Conservation (phyloP, 2,888 invertebrate species). For the Drosophila paracracens region DNA sequence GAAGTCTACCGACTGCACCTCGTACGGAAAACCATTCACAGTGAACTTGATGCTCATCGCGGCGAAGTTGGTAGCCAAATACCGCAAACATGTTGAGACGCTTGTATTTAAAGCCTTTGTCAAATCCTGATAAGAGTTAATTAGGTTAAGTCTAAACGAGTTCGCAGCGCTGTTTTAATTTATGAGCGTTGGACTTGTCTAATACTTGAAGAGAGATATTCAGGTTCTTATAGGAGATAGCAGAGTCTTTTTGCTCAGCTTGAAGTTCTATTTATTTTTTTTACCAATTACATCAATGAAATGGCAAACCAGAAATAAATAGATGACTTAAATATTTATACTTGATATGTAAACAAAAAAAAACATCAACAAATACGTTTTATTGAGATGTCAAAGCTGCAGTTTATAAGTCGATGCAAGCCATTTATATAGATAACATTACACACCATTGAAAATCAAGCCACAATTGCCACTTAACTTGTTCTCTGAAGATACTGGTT, state of each 20-base stretch:
- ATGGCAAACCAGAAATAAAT: neutral
- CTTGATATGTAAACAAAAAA: neutral
- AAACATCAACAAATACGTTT: neutral
- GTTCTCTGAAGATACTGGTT: neutral
- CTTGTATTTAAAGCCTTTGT: slow-evolving; percentile 52
- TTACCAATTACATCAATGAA: neutral
- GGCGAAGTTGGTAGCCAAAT: slow-evolving; percentile 31
- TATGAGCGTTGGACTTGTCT: neutral
- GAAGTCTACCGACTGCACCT: slow-evolving; percentile 80
- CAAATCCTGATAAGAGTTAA: slow-evolving; percentile 54
- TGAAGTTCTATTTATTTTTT: neutral
- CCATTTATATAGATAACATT: neutral
- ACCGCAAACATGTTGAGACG: slow-evolving; percentile 4
- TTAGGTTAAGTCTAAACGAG: slow-evolving; percentile 53
- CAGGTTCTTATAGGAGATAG: neutral
- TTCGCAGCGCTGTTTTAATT: slow-evolving; percentile 29
- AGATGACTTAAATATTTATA: neutral
- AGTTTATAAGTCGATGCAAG: neutral
- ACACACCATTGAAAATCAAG: neutral
- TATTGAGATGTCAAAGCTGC: neutral
- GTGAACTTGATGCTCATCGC: slow-evolving; percentile 69
- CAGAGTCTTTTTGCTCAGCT: neutral
- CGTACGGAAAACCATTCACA: slow-evolving; percentile 70
- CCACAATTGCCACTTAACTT: neutral
- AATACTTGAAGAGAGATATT: neutral